Evolutionary conservation across 2,113 vertebrate genomes (phyloP), one percentile per base, ranked within the genome.

Genomic region (Indri indri): DNA sequence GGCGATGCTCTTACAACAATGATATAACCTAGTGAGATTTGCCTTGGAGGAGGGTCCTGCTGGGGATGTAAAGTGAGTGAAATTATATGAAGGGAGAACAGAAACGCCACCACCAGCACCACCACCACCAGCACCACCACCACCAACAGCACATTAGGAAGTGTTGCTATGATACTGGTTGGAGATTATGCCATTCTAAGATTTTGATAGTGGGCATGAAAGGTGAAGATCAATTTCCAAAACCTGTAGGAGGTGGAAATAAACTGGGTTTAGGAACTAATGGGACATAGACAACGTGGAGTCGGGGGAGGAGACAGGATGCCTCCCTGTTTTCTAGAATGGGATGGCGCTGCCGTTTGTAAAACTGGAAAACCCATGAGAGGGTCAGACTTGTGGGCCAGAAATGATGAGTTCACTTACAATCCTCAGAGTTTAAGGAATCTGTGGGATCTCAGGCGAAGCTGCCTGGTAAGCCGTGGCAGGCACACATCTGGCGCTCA

Each of bases 211-310:
- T 22, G 22, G 34, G 16, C 1, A 3, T n/a, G 20, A 61, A 32
- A 3, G 6, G 23, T 18, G 18, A 13, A 89, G n/a, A 74, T 27
- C 54, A n/a, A 68, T 17, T 25, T 73, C n/a, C 84, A 70, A 11
- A 42, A 13, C 68, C 13, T 82, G 34, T n/a, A 66, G 8, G 14
- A 88, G 14, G 14, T 77, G 6, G 68, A 61, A 54, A 45, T 57
- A 73, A 57, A 61, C 34, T 57, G 42, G n/a, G 6, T 40, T 96
- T 82, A 68, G 65, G 47, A 92, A 76, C 17, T 30, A 79, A 79
- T 1, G 76, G 57, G 9, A 83, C 1, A 4, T 9, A 52, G 52
- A 81, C 32, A 54, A n/a, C 3, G 3, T 1, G 4, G 66, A 30
- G 47, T 52, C 2, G 47, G 8, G n/a, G 42, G 9, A 59, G 45